phyloP scores from a whole-genome alignment of 2,888 invertebrate species.

The Pandemis cinnamomeana region DNA sequence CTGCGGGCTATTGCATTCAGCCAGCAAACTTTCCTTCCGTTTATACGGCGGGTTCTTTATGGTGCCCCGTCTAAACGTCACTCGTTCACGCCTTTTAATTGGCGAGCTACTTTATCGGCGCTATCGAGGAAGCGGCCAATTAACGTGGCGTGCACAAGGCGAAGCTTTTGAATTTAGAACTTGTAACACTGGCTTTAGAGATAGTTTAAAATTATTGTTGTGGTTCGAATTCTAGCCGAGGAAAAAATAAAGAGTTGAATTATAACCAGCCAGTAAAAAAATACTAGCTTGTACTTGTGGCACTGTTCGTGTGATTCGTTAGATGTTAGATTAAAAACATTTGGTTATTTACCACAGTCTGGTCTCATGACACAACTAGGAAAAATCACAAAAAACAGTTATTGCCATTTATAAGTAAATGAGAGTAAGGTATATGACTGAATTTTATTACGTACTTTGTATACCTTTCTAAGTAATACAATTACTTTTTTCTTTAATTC shows the following conservation, averaged over 20 bases:
- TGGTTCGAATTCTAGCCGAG: neutral
- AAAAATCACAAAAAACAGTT: too few relatives aligned
- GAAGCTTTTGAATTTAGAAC: slow-evolving; percentile 30
- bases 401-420: too few relatives aligned
- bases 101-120: slow-evolving; percentile 43
- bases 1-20: slow-evolving; percentile 24
- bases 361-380: too few relatives aligned
- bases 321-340: too few relatives aligned
- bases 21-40: slow-evolving; percentile 23
- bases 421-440: too few relatives aligned
- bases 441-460: too few relatives aligned
- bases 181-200: slow-evolving; percentile 1
- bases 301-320: too few relatives aligned
- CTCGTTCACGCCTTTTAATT: slow-evolving; percentile 45
- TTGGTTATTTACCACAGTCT: too few relatives aligned
- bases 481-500: too few relatives aligned
- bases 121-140: slow-evolving; percentile 45
- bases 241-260: neutral
- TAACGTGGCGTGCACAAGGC: slow-evolving; percentile 37
- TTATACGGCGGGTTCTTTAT: slow-evolving; percentile 32
- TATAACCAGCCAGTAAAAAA: too few relatives aligned
- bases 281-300: too few relatives aligned
- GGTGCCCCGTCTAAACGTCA: slow-evolving; percentile 39
- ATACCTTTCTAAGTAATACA: too few relatives aligned
- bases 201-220: neutral